A percentile compares a stretch with the other conserved stretches of the same genome.
Conservation (phyloP, 2,888 invertebrate genomes). For the Tenthredo notha region DNA sequence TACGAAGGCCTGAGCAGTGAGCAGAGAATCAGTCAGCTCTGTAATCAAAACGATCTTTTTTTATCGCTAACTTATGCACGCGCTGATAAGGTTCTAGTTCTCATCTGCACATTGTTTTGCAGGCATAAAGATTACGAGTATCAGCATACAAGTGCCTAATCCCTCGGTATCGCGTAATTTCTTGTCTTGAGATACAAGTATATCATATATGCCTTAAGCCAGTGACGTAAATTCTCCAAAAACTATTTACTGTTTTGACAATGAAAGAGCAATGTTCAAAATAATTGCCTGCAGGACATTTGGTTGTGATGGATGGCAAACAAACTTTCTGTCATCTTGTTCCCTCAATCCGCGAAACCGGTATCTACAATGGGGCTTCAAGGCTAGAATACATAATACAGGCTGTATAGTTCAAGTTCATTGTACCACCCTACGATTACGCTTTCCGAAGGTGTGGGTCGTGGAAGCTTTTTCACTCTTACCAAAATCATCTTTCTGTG, state of each 20-base stretch:
- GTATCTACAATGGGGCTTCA: no score
- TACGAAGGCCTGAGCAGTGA: constrained; percentile 77
- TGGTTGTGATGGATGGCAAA: not conserved
- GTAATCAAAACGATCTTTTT: constrained; percentile 46
- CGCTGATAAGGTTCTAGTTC: not conserved
- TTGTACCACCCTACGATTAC: not conserved
- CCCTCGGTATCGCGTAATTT: not conserved
- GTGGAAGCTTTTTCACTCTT: not conserved
- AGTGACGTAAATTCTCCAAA: not conserved
- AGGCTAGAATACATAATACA: no score
- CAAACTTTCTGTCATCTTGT: no score
- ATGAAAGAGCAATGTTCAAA: not conserved
- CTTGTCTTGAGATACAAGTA: not conserved
- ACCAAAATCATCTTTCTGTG: constrained; percentile 54
- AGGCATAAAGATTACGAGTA: not conserved
- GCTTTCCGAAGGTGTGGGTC: not conserved
- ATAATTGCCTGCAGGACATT: not conserved
- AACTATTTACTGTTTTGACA: not conserved
- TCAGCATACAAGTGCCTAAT: not conserved
- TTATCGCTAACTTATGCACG: not conserved
- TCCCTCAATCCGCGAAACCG: no score
- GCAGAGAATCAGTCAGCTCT: constrained; percentile 72
- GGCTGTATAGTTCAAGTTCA: not conserved
- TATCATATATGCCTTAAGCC: not conserved
- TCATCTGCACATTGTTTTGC: not conserved